These are phyloP conservation scores for Eristalis tenax DNA, from an alignment of 2,888 invertebrate species.

Conservation along the genomic window DNA sequence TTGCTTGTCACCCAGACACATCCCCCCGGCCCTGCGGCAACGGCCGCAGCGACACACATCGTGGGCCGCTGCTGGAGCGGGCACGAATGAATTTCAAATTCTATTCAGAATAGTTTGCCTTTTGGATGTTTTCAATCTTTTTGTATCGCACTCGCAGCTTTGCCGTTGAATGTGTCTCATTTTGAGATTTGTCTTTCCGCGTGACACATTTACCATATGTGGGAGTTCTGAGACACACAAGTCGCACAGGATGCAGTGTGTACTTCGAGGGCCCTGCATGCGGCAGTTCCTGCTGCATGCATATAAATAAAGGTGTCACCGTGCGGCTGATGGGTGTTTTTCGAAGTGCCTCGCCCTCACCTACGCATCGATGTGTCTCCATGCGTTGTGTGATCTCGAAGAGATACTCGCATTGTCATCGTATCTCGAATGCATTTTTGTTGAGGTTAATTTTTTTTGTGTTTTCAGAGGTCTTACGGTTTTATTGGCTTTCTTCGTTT, in stretches of 20 bases:
- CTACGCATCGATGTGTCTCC: neutral
- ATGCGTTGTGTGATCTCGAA: neutral
- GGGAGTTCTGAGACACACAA: neutral
- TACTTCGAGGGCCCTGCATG: neutral
- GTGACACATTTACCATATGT: constrained; percentile 7
- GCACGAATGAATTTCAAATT: neutral
- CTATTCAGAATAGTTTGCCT: neutral
- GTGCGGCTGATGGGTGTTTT: neutral
- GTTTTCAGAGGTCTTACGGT: neutral
- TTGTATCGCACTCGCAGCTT: neutral
- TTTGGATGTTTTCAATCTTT: neutral
- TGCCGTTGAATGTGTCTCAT: constrained; percentile 7
- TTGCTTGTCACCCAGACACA: neutral
- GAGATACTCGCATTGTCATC: neutral
- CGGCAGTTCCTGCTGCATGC: neutral
- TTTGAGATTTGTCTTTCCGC: constrained; percentile 21
- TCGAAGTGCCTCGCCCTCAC: neutral
- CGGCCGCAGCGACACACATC: neutral
- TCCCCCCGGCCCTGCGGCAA: neutral
- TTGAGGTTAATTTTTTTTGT: neutral
- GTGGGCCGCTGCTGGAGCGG: neutral
- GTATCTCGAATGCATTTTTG: neutral
- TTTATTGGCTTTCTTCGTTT: neutral
- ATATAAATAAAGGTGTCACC: neutral
- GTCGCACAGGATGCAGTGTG: neutral